Evolutionary conservation across 2,113 vertebrate genomes (phyloP).

Genomic region (Antennarius striatus): DNA sequence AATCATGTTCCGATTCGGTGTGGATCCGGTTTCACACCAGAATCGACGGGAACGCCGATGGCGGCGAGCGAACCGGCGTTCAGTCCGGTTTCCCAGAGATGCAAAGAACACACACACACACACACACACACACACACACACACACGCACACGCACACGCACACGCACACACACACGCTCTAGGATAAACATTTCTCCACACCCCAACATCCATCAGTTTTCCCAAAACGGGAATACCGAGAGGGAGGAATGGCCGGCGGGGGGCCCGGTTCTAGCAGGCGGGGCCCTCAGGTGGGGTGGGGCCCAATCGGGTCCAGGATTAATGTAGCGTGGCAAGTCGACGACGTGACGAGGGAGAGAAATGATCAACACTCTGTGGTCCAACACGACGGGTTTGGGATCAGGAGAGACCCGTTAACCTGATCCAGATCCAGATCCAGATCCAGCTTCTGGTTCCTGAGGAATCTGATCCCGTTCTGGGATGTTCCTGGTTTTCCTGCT

Average conservation of each 20-base stretch:
- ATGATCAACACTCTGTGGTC: too few species aligned
- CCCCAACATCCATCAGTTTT: constrained; percentile 47
- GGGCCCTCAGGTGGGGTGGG: neutral
- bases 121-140: constrained; percentile 21
- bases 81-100: constrained; percentile 72
- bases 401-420: too few species aligned
- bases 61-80: constrained; percentile 41
- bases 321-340: constrained; percentile 5
- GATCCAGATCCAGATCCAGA: too few species aligned
- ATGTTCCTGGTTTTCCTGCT: too few species aligned
- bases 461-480: too few species aligned
- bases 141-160: constrained; percentile 43
- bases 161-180: constrained; percentile 31
- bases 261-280: constrained; percentile 36
- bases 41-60: constrained; percentile 49
- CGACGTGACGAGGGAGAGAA: too few species aligned
- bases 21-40: constrained; percentile 51
- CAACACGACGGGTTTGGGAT: too few species aligned
- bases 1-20: too few species aligned
- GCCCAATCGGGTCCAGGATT: constrained; percentile 12
- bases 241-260: constrained; percentile 46
- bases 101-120: constrained; percentile 61
- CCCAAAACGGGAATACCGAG: constrained; percentile 35
- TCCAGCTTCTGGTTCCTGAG: too few species aligned
- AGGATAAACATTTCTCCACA: constrained; percentile 64